These are phyloP conservation scores for Parnassius glacialis DNA, from an alignment of 2,888 invertebrate species.

Conservation along the genomic window DNA sequence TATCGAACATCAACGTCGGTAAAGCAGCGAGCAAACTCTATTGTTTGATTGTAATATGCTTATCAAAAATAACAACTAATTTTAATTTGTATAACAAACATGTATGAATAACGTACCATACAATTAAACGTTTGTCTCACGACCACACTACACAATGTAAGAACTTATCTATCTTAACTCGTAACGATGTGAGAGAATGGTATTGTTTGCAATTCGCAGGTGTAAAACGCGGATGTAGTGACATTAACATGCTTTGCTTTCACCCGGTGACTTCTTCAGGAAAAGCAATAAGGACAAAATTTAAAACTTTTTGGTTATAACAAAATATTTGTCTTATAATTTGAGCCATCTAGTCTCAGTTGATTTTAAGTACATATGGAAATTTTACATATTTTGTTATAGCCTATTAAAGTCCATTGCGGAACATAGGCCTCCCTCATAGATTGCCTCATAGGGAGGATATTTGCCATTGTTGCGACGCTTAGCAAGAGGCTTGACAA, in stretches of 20 bases:
- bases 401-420: no score
- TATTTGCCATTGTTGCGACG: no score
- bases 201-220: slow-evolving; percentile 28
- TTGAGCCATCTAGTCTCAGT: no score
- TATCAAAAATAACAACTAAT: slow-evolving; percentile 30
- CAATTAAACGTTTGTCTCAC: slow-evolving; percentile 42
- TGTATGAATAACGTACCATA: slow-evolving; percentile 39
- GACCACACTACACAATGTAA: slow-evolving; percentile 46
- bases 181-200: slow-evolving; percentile 7
- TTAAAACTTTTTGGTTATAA: no score
- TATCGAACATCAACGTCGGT: slow-evolving; percentile 33
- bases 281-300: no score
- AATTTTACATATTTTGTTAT: no score
- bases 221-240: background rate
- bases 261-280: no score
- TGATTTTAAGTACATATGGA: no score
- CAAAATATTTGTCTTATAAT: no score
- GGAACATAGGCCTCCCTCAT: no score
- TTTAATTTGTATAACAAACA: slow-evolving; percentile 37
- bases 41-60: slow-evolving; percentile 35
- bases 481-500: no score
- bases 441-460: no score
- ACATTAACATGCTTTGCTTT: background rate
- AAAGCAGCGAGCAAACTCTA: slow-evolving; percentile 31
- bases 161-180: slow-evolving; percentile 36